Evolutionary conservation across 1,140 invertebrate species (phyloP).

Genomic region (Reticulitermes speratus): DNA sequence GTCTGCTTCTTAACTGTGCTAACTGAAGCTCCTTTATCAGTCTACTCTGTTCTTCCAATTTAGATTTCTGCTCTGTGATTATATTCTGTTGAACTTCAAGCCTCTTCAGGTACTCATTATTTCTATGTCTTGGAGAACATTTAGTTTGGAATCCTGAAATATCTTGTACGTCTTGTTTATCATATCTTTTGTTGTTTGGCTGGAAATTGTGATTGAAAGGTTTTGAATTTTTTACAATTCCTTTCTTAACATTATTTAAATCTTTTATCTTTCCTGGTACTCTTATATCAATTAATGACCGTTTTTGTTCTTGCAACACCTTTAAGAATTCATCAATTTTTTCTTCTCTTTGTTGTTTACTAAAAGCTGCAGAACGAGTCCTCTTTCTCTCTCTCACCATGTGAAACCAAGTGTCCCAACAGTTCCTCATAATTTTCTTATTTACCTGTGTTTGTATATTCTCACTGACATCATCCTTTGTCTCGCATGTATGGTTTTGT

Average conservation of each 20-base stretch:
- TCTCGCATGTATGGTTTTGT: neutral
- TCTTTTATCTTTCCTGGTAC: neutral
- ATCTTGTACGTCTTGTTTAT: neutral
- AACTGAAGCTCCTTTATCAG: conserved; percentile 24
- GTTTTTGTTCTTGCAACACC: conserved; percentile 3
- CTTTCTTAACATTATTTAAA: neutral
- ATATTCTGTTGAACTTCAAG: conserved; percentile 20
- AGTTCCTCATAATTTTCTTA: conserved; percentile 10
- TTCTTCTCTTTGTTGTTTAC: neutral
- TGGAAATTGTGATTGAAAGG: neutral
- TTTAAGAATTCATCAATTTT: conserved; percentile 23
- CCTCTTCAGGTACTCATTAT: neutral
- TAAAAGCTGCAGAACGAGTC: neutral
- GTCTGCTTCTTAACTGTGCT: conserved; percentile 20
- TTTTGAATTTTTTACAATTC: neutral
- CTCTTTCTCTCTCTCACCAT: neutral
- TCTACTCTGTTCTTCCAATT: conserved; percentile 23
- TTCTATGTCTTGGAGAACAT: neutral
- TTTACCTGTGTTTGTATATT: neutral
- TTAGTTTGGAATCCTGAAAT: neutral
- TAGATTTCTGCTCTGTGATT: conserved; percentile 25
- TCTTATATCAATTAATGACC: neutral
- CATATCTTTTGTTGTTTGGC: neutral
- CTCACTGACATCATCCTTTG: neutral
- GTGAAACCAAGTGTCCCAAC: neutral